Evolutionary conservation across 2,797 vertebrate species (phyloP).

Genomic region (Sebastes itinus): DNA sequence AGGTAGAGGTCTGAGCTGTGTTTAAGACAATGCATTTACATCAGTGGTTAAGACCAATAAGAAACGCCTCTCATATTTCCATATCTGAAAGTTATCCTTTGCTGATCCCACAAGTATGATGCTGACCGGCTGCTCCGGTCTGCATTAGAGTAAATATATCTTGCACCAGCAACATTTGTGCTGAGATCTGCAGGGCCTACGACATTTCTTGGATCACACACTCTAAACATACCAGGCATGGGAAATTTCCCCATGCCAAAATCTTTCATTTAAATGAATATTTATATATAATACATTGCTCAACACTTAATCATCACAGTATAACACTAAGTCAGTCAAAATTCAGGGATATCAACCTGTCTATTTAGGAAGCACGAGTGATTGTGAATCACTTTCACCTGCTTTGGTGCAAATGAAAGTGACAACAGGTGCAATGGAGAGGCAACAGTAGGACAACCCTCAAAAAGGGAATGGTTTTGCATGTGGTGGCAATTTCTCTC

Average conservation of each 20-base stretch:
- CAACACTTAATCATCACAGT: too few relatives aligned
- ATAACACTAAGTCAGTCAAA: too few relatives aligned
- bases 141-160: conserved; percentile 20
- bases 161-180: conserved; percentile 10
- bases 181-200: neutral
- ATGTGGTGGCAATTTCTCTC: too few relatives aligned
- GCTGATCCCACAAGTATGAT: neutral
- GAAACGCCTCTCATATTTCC: conserved; percentile 1
- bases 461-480: too few relatives aligned
- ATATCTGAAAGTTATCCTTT: conserved; percentile 4
- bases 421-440: too few relatives aligned
- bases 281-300: too few relatives aligned
- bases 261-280: neutral
- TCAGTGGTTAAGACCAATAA: neutral
- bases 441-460: too few relatives aligned
- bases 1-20: neutral
- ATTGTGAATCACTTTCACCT: too few relatives aligned
- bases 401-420: too few relatives aligned
- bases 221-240: neutral
- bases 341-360: too few relatives aligned
- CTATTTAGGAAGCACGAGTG: too few relatives aligned
- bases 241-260: neutral
- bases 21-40: conserved; percentile 3
- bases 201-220: neutral
- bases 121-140: conserved; percentile 5